Evolutionary conservation across 2,888 invertebrate genomes (phyloP).

Genomic region (Dorcus hopei): DNA sequence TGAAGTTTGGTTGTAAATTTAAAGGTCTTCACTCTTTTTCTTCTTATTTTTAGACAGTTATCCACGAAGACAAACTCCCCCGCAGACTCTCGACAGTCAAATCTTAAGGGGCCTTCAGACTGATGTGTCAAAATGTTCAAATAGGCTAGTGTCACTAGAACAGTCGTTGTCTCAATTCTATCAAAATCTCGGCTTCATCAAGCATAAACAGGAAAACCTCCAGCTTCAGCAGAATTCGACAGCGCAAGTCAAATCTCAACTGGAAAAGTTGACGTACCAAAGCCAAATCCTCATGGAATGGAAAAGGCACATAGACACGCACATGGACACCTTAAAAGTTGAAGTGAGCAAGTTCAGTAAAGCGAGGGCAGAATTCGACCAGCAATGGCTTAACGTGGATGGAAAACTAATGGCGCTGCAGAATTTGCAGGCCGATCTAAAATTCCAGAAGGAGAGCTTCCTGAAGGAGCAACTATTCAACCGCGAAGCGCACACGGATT

Average conservation of each 20-base stretch:
- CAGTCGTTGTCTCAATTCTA: conserved; percentile 9
- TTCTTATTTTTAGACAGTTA: neutral
- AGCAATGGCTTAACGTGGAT: conserved; percentile 23
- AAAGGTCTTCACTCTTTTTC: neutral
- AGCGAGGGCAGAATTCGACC: conserved; percentile 15
- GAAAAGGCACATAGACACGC: conserved; percentile 52
- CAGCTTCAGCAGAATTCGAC: conserved; percentile 17
- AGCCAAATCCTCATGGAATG: conserved; percentile 53
- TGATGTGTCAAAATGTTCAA: conserved; percentile 4
- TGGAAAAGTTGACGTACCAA: conserved; percentile 38
- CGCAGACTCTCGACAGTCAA: neutral
- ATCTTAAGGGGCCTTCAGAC: neutral
- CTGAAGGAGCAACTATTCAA: conserved; percentile 37
- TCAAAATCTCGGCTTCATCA: conserved; percentile 5
- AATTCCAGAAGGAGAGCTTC: conserved; percentile 33
- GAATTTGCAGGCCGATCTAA: conserved; percentile 35
- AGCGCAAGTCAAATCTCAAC: conserved; percentile 21
- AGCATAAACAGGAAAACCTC: conserved; percentile 15
- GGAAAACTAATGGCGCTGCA: conserved; percentile 32
- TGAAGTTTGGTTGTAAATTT: neutral
- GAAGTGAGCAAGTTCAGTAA: conserved; percentile 23
- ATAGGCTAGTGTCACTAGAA: conserved; percentile 7
- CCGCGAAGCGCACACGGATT: conserved; percentile 31
- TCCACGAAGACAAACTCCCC: neutral
- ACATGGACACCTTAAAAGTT: conserved; percentile 53